Evolutionary conservation across 2,888 invertebrate genomes (phyloP).

Genomic region (Pterobdella sp.): DNA sequence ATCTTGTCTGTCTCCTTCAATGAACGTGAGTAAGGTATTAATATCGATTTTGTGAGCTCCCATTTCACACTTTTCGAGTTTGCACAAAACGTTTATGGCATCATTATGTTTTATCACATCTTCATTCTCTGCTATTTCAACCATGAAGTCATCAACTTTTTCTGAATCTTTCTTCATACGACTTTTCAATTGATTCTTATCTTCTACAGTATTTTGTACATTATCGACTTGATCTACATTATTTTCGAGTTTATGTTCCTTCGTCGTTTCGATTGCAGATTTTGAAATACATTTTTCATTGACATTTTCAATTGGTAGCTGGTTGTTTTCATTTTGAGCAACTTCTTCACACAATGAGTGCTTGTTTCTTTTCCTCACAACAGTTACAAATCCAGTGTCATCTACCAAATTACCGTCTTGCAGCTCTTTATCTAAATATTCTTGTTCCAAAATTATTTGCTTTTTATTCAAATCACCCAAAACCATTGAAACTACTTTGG

Average conservation of each 20-base stretch:
- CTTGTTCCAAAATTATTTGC: background rate
- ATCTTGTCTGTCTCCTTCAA: background rate
- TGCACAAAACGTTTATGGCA: background rate
- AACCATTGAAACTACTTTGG: background rate
- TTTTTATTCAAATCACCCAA: background rate
- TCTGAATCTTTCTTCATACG: too few species aligned
- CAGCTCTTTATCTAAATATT: conserved; percentile 4
- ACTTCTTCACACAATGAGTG: background rate
- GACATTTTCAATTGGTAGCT: too few species aligned
- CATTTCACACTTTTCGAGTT: background rate
- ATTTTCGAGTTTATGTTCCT: background rate
- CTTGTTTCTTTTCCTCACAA: background rate
- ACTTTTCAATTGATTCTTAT: background rate
- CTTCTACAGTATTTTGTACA: background rate
- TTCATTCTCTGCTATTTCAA: background rate
- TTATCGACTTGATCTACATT: background rate
- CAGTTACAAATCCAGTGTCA: background rate
- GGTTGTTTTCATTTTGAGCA: background rate
- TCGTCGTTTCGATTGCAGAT: background rate
- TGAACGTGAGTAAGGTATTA: background rate
- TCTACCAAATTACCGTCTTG: background rate
- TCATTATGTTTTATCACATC: background rate
- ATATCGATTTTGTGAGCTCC: background rate
- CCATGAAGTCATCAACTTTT: too few species aligned
- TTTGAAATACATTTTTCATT: too few species aligned